These are phyloP conservation scores for Epinotia demarniana DNA, from an alignment of 2,888 invertebrate genomes.

Conservation along the genomic window DNA sequence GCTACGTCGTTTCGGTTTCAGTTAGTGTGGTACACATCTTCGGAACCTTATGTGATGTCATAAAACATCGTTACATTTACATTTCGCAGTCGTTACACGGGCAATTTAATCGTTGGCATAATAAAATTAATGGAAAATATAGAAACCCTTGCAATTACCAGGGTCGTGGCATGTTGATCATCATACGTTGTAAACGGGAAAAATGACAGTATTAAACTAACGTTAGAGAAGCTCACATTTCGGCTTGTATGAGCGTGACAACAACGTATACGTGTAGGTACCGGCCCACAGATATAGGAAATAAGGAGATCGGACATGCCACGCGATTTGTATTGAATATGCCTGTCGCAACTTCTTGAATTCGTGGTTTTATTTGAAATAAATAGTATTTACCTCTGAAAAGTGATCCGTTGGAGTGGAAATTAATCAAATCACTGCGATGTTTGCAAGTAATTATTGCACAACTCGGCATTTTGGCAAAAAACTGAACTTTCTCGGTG, in stretches of 20 bases:
- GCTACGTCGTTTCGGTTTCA: not conserved
- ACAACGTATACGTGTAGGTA: not conserved
- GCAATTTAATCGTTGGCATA: constrained; percentile 42
- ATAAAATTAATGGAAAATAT: constrained; percentile 45
- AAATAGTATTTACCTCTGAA: no score
- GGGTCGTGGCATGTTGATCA: constrained; percentile 6
- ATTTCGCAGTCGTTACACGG: constrained; percentile 42
- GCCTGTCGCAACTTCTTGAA: no score
- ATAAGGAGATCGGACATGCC: no score
- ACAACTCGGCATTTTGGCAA: no score
- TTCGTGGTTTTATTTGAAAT: no score
- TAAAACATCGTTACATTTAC: constrained; percentile 45
- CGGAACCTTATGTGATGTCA: constrained; percentile 36
- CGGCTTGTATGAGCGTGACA: not conserved
- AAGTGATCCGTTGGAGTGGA: no score
- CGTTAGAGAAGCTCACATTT: constrained; percentile 11
- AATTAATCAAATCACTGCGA: no score
- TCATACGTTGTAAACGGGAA: constrained; percentile 14
- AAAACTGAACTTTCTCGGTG: no score
- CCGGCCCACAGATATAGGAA: no score
- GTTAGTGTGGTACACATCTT: constrained; percentile 31
- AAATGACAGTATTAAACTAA: constrained; percentile 4
- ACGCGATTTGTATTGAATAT: no score
- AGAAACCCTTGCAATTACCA: constrained; percentile 27
- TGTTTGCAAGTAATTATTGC: no score